These are phyloP conservation scores for Lithobates sylvaticus DNA, from an alignment of 2,797 vertebrate genomes.

Conservation along the genomic window DNA sequence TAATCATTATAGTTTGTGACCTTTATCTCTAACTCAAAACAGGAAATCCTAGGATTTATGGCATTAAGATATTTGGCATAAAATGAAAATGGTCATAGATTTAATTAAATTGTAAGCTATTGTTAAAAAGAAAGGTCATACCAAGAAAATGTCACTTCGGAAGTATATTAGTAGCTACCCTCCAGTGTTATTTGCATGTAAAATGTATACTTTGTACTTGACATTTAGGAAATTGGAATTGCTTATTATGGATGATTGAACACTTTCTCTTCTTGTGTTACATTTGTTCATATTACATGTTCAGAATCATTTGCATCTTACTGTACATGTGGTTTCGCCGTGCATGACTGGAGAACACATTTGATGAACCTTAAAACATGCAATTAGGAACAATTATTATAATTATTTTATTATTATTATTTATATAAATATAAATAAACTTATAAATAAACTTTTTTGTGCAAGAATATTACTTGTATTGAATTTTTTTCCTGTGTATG, in stretches of 20 bases:
- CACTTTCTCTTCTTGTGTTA: slow-evolving; percentile 59
- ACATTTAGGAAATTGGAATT: slow-evolving; percentile 77
- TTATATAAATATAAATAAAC: too few species aligned
- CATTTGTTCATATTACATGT: slow-evolving; percentile 46
- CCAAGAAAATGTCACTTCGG: slow-evolving; percentile 76
- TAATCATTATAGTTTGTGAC: slow-evolving; percentile 69
- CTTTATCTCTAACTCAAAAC: slow-evolving; percentile 71
- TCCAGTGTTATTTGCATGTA: slow-evolving; percentile 72
- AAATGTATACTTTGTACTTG: slow-evolving; percentile 74
- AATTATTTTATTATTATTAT: neutral
- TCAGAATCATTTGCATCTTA: slow-evolving; percentile 41
- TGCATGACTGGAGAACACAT: slow-evolving; percentile 9
- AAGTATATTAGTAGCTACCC: slow-evolving; percentile 72
- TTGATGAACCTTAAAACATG: neutral
- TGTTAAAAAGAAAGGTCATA: slow-evolving; percentile 78
- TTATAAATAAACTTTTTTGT: too few species aligned
- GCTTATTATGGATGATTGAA: slow-evolving; percentile 69
- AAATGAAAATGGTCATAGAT: slow-evolving; percentile 71
- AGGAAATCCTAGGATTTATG: slow-evolving; percentile 65
- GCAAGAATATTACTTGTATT: too few species aligned
- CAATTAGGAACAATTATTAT: neutral
- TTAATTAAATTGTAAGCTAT: slow-evolving; percentile 81
- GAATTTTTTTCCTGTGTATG: neutral
- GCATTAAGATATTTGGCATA: slow-evolving; percentile 68
- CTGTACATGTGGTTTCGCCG: neutral